phyloP scores from a whole-genome alignment of 2,797 vertebrate species.

The Vireo griseus region DNA sequence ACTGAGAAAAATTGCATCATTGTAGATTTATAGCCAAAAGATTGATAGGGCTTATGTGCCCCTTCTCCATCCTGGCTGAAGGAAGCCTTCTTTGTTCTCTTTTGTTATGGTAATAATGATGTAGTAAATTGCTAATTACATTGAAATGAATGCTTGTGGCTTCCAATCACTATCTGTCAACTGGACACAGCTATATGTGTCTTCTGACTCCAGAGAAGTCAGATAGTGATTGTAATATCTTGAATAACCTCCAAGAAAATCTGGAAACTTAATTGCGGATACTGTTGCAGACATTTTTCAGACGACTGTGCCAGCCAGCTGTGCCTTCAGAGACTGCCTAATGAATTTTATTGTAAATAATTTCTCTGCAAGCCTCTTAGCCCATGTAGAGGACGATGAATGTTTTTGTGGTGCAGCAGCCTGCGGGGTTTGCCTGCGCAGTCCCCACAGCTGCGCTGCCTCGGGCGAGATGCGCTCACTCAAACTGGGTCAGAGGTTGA shows the following conservation, averaged over 20 bases:
- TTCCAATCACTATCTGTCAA: neutral
- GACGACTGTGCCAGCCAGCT: neutral
- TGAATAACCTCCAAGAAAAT: neutral
- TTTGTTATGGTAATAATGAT: neutral
- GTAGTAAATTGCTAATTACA: neutral
- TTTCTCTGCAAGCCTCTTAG: neutral
- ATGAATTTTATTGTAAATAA: neutral
- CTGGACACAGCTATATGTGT: neutral
- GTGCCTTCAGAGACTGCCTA: neutral
- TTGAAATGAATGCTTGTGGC: neutral
- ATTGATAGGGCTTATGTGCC: neutral
- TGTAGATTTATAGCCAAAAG: neutral
- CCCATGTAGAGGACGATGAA: fast-evolving
- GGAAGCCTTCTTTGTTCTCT: neutral
- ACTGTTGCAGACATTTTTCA: neutral
- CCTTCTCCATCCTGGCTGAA: neutral
- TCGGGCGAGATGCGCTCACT: neutral
- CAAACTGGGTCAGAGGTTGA: slow-evolving; percentile 2
- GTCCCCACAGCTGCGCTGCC: neutral
- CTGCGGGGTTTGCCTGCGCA: neutral
- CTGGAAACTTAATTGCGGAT: neutral
- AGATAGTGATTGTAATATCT: neutral
- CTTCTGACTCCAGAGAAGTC: neutral
- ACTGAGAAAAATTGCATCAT: neutral
- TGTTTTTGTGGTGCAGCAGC: neutral